These are phyloP conservation scores for Staurois parvus DNA, from an alignment of 2,797 vertebrate genomes.

Conservation along the genomic window DNA sequence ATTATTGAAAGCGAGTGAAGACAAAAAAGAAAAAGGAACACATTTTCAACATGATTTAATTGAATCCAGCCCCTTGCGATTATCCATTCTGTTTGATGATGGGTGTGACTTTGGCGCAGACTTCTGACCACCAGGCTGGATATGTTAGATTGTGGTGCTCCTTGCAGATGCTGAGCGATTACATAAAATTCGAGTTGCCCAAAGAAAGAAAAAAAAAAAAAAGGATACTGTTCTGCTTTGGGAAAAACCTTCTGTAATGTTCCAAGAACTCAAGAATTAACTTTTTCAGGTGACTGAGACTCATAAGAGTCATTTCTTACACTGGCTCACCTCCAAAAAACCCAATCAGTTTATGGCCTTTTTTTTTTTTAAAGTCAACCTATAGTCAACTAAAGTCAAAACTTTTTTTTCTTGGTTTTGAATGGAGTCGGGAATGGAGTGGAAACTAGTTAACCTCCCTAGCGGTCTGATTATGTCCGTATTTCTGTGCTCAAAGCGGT, in stretches of 20 bases:
- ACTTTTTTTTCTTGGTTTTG: too few relatives aligned
- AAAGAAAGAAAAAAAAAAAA: neutral
- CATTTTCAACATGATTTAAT: slow-evolving; percentile 23
- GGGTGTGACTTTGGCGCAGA: slow-evolving; percentile 49
- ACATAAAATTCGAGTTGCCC: slow-evolving; percentile 10
- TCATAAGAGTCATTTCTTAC: too few relatives aligned
- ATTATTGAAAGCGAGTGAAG: slow-evolving; percentile 46
- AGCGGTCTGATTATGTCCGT: too few relatives aligned
- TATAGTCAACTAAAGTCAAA: too few relatives aligned
- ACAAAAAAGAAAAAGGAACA: slow-evolving; percentile 12
- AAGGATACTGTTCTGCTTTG: neutral
- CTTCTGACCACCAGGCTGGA: slow-evolving; percentile 46
- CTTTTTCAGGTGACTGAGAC: too few relatives aligned
- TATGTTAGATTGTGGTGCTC: slow-evolving; percentile 21
- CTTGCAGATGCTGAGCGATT: slow-evolving; percentile 8
- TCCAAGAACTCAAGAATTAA: neutral
- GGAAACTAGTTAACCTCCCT: too few relatives aligned
- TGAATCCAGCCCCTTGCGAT: slow-evolving; percentile 37
- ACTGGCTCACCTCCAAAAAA: too few relatives aligned
- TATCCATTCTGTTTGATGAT: slow-evolving; percentile 10
- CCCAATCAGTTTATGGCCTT: too few relatives aligned
- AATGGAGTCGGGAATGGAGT: too few relatives aligned
- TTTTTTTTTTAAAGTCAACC: too few relatives aligned
- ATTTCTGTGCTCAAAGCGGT: too few relatives aligned
- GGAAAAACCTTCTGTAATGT: neutral